Percentiles rank a stretch among this genome's conserved stretches.
Conservation (phyloP, 2,888 invertebrate genomes). For the Pyrochroa serraticornis region DNA sequence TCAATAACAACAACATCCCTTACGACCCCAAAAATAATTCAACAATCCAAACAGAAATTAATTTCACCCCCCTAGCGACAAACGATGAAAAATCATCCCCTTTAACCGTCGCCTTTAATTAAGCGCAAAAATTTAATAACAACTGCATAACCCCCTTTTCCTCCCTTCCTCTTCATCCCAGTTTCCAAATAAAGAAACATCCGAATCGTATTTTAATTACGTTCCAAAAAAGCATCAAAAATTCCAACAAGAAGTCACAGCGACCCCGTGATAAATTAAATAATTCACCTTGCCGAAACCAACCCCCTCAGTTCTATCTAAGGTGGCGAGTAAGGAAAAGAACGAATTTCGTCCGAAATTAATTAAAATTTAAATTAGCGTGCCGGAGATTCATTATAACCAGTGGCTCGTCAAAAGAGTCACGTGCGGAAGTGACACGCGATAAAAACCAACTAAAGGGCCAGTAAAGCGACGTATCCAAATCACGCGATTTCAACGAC, state of each 20-base stretch:
- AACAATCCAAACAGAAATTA: not conserved
- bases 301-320: too few relatives aligned
- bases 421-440: not conserved
- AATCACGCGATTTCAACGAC: too few relatives aligned
- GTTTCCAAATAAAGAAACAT: too few relatives aligned
- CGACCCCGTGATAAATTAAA: not conserved
- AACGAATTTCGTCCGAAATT: conserved; percentile 13
- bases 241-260: too few relatives aligned
- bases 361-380: conserved; percentile 23
- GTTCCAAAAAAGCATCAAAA: not conserved
- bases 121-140: conserved; percentile 16
- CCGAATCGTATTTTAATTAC: not conserved
- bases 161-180: too few relatives aligned
- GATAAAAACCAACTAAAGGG: too few relatives aligned
- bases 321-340: not conserved
- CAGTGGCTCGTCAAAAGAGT: too few relatives aligned
- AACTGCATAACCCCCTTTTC: not conserved
- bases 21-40: not conserved
- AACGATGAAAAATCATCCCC: conserved; percentile 6
- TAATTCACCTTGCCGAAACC: not conserved
- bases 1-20: too few relatives aligned
- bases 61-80: too few relatives aligned
- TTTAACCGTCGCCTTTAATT: conserved; percentile 15
- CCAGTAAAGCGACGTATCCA: too few relatives aligned
- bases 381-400: conserved; percentile 1